Base-by-base conservation (phyloP, 2,113 vertebrate species). In the Sceloporus tristichus region DNA sequence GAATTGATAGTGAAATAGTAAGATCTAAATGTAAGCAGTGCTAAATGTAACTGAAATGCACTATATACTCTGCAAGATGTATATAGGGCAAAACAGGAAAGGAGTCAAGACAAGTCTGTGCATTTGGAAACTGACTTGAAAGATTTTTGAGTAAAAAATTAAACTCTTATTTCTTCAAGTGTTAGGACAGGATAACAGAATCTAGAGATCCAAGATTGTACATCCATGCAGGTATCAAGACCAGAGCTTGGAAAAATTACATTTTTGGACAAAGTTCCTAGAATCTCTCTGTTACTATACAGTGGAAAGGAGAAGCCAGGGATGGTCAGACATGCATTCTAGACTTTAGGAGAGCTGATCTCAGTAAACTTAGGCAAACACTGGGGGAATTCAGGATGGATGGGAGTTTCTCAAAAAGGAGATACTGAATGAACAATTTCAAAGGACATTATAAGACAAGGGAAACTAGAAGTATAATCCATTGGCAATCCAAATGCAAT, bases 11-110 rank as follows among this genome's bases (percentile, higher is more conserved):
- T 34, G 81, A 96, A 92, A 94, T 19, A 29, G 95, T 96, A 96
- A 96, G 95, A 94, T 95, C 89, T 96, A 96, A 96, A 95, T 95
- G 95, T 88, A 87, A 94, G 91, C 95, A 95, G 90, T 94, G 90
- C 93, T 92, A 94, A 96, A 94, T 91, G 95, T 92, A 18, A 96
- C 92, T 95, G 95, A 96, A 96, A 96, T 91, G 88, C 93, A 94
- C 25, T 94, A 82, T 81, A 86, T 94, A 94, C 87, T 19, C 42
- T 27, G 18, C 19, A 84, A 74, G 27, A 34, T 34, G 34, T 34
- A 34, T 34, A 34, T 34, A 23, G 10, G 42, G 27, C 29, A 80
- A 59, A 87, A 73, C 25, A 25, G 9, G 38, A 75, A 14, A 65
- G 21, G 11, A 34, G 2, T 73, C 29, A 34, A 34, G 71, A 73